These are phyloP conservation scores for Chionoecetes opilio DNA, from an alignment of 1,140 invertebrate genomes.

Conservation along the genomic window DNA sequence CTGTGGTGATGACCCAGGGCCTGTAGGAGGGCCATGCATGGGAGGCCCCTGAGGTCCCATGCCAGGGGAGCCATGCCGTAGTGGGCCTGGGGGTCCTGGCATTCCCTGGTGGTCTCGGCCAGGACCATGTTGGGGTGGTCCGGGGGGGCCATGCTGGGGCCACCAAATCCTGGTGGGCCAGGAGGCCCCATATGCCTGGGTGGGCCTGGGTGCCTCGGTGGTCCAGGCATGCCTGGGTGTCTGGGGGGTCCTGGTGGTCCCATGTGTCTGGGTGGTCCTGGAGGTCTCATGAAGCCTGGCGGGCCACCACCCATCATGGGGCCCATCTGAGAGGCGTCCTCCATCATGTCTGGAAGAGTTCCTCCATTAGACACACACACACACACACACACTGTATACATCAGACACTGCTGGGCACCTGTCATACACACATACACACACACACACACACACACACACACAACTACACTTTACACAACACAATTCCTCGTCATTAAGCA, in stretches of 20 bases:
- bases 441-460: not conserved
- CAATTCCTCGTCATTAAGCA: not conserved
- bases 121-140: conserved; percentile 59
- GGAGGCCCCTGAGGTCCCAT: conserved; percentile 64
- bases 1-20: not conserved
- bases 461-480: not conserved
- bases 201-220: conserved; percentile 44
- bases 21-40: conserved; percentile 39
- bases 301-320: conserved; percentile 76
- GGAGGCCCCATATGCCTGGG: not conserved
- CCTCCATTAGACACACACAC: not conserved
- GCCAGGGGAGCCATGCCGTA: conserved; percentile 8
- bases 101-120: conserved; percentile 10
- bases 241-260: conserved; percentile 55
- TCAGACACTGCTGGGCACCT: too few relatives aligned
- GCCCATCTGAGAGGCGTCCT: conserved; percentile 66
- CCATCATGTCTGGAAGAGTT: conserved; percentile 73
- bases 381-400: too few relatives aligned
- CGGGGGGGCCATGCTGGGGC: conserved; percentile 61
- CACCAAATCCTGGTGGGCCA: conserved; percentile 53
- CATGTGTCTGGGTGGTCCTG: conserved; percentile 49
- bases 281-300: conserved; percentile 69
- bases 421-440: not conserved
- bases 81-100: conserved; percentile 35
- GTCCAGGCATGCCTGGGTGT: conserved; percentile 59